Conservation (phyloP, 2,888 invertebrate species). For the Thymelicus lineola region DNA sequence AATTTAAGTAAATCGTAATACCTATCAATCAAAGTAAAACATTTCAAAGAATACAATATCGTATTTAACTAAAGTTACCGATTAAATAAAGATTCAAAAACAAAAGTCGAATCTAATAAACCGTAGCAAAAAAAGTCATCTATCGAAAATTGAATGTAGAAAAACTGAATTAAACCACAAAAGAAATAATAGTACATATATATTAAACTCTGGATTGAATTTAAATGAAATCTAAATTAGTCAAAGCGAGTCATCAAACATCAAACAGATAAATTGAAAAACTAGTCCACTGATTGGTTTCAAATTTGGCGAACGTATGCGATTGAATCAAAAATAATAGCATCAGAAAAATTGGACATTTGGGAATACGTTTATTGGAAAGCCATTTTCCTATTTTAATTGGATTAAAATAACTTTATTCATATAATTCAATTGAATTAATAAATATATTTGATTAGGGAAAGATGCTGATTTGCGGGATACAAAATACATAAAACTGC, state of each 20-base stretch:
- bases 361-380: conserved; percentile 12
- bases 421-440: too few relatives aligned
- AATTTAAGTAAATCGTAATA: too few relatives aligned
- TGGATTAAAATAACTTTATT: too few relatives aligned
- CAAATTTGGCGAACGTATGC: conserved; percentile 26
- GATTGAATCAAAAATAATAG: conserved; percentile 31
- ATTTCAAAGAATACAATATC: neutral
- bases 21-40: neutral
- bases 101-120: neutral
- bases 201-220: neutral
- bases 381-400: neutral
- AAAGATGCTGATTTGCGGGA: too few relatives aligned
- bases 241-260: conserved; percentile 24
- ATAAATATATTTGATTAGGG: too few relatives aligned
- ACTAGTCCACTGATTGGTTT: conserved; percentile 31
- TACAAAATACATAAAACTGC: too few relatives aligned
- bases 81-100: neutral
- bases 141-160: neutral
- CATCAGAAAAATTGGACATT: conserved; percentile 25
- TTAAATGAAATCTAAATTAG: conserved; percentile 28
- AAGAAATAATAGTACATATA: too few relatives aligned
- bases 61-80: neutral
- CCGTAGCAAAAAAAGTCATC: neutral
- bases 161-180: neutral
- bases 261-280: conserved; percentile 30